Base-by-base conservation (phyloP, 2,797 vertebrate genomes). In the Chaetophractus vellerosus region DNA sequence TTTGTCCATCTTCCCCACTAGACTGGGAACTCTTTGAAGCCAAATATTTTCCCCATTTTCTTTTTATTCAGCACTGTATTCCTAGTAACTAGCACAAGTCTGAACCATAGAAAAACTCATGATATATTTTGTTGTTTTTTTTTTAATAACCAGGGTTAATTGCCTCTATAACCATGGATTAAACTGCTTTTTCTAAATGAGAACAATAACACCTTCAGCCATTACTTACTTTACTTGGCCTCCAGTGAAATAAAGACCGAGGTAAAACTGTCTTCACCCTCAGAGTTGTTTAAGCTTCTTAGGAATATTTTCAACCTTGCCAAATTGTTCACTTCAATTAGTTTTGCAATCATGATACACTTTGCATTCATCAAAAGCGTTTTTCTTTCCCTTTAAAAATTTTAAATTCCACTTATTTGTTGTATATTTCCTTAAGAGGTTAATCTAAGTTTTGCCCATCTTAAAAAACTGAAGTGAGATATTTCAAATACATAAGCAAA, bases 1-100 rank as follows among this genome's bases (percentile, higher is more conserved):
- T 88, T 86, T 88, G 81, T 88, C 92, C 88, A 38, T 74, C 91
- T 90, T 92, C 48, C 45, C 28, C 76, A 79, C 23, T 90, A 90
- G 50, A 92, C 74, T 90, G 19, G 6, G 9, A 52, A 76, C 33
- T 82, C 41, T 90, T 82, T 16, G 72, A 96, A 94, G n/a, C 36
- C 63, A 91, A 52, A 85, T 52, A 36, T 21, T 16, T n/a, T 38
- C 6, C 19, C 36, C 24, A 75, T 76, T 90, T 95, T 96, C 21
- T 50, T 86, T 23, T 92, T 89, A 61, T 63, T 88, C 10, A 31
- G 38, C 21, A 36, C 26, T 84, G 4, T 66, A 83, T 48, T 88
- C 59, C 33, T 63, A 82, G 12, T 79, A 78, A 64, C n/a, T 69
- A 84, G 14, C 15, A 36, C 72, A 93, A 50, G 7, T 79, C 19